Base-by-base conservation (phyloP, 2,113 vertebrate species). In the Pseudopodoces humilis region DNA sequence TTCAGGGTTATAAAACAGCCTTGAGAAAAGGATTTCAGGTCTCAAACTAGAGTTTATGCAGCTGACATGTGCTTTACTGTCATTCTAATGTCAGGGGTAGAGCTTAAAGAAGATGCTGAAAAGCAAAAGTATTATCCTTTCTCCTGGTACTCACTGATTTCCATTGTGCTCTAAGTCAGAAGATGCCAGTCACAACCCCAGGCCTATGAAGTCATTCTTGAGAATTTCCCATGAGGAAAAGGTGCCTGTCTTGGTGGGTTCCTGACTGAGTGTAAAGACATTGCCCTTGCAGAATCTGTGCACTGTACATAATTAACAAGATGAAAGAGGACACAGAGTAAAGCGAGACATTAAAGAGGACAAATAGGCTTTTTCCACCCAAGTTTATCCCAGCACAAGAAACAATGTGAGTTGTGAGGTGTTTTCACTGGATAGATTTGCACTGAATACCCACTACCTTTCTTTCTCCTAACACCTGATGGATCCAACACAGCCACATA, bases 341-440 rank as follows among this genome's bases (percentile, higher is more conserved):
- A 97, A 60, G 58, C 28, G 77, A 70, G 43, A 62, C 92, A 82
- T 89, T 86, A 86, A 96, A 95, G 35, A 67, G 52, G 52, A 67
- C 35, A 79, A 62, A 94, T 7, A 31, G 4, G 69, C 43, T 78
- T 95, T 88, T 88, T 68, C 41, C 86, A 97, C 63, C 18, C 68
- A 95, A 77, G 83, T 97, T 96, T 96, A 93, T 88, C 67, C 60
- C 69, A 90, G 63, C 55, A 75, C 70, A 63, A 92, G 92, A 94
- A 96, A 82, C 1, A 1, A 86, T 23, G 72, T 43, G 58, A 84
- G 47, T 79, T 78, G 30, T 17, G 44, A 90, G 75, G 50, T 90
- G 72, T 68, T 96, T 85, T 55, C 18, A 70, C n/a, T 70, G 86
- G 81, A 79, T 8, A 62, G 67, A 70, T 83, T 75, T 94, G 94